Conservation (phyloP, 1,140 invertebrate genomes). For the Bombus impatiens region DNA sequence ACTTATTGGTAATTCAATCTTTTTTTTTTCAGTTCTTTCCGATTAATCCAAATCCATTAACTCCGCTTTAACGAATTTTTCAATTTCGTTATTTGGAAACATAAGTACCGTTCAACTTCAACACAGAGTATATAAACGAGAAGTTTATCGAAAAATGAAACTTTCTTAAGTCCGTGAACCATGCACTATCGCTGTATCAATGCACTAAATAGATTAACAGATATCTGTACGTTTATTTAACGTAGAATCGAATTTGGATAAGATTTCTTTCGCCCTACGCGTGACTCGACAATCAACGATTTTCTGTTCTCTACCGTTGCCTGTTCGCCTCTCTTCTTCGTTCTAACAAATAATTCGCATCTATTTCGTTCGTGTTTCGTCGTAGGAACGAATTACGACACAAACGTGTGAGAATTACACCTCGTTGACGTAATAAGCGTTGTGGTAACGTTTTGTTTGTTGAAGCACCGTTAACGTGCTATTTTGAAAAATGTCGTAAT, state of each 20-base stretch:
- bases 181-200: not conserved
- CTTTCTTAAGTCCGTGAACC: not conserved
- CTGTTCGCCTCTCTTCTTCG: not conserved
- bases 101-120: too few species aligned
- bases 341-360: not conserved
- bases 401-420: not conserved
- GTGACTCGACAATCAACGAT: not conserved
- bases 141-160: not conserved
- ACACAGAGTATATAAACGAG: too few species aligned
- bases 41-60: too few species aligned
- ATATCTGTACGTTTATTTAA: not conserved
- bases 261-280: not conserved
- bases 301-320: too few species aligned
- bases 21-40: too few species aligned
- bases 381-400: not conserved
- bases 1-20: too few species aligned
- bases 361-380: not conserved
- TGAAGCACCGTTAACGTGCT: not conserved
- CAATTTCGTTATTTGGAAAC: rapidly evolving
- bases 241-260: conserved; percentile 17
- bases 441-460: not conserved
- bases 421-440: not conserved
- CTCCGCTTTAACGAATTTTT: too few species aligned
- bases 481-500: not conserved
- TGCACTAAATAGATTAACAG: conserved; percentile 18